A percentile compares a stretch with the other conserved stretches of the same genome.
Evolutionary conservation across 2,888 invertebrate species (phyloP).

Genomic region (Acrobasis suavella): DNA sequence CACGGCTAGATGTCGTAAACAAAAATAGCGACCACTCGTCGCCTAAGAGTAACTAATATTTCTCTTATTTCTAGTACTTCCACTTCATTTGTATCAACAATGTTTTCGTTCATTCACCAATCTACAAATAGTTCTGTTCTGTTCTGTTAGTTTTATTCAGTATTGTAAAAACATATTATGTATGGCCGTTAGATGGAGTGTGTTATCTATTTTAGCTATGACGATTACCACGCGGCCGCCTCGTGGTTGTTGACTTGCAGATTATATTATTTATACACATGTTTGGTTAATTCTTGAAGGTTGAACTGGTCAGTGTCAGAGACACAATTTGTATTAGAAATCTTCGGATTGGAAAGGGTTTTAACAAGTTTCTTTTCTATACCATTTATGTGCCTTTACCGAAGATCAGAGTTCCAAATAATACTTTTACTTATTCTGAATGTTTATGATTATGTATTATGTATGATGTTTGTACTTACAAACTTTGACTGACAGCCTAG

Average conservation of each 20-base stretch:
- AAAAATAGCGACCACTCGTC: no score
- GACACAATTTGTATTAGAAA: background rate
- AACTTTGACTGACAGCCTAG: no score
- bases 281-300: background rate
- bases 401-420: no score
- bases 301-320: background rate
- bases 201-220: slow-evolving; percentile 16
- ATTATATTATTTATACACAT: background rate
- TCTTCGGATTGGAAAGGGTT: no score
- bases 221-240: slow-evolving; percentile 7
- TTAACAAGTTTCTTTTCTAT: no score
- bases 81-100: no score
- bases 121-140: background rate
- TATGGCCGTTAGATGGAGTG: no score
- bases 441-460: no score
- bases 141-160: background rate
- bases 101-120: background rate
- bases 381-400: no score
- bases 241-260: slow-evolving; percentile 11
- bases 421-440: no score
- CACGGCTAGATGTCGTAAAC: no score
- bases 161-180: background rate
- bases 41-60: background rate
- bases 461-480: no score
- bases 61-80: background rate